Base-by-base conservation (phyloP, 2,888 invertebrate species). In the Drosophila demipolita region DNA sequence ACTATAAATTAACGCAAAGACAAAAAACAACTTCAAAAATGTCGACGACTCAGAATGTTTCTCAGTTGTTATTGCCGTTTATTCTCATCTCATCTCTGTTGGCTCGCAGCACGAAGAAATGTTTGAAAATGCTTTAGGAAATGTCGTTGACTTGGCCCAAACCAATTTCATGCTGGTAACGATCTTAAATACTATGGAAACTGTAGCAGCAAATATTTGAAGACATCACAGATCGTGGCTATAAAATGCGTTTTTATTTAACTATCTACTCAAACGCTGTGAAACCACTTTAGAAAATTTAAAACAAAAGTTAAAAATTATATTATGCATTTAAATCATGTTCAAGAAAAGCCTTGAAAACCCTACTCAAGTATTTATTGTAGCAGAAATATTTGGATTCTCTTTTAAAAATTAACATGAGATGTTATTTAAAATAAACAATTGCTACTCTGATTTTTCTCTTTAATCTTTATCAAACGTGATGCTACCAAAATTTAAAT, bases 1-100 rank as follows among this genome's bases (percentile, higher is more conserved):
- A 91, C 88, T 86, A 88, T 88, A 88, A 88, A 88, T 88, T 91
- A 88, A 91, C 89, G 79, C 91, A 91, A 80, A 87, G 87, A 91
- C 90, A 90, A 89, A 85, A 83, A 72, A 89, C 77, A 83, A 84
- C 80, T 70, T 76, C 64, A 73, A 78, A 87, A 85, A 82, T 72
- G 81, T 82, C 87, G 84, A 74, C 71, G 81, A 61, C 60, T 87
- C 84, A 87, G 82, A 82, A 87, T 83, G 83, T 83, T 82, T 80
- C 73, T 70, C 65, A 61, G 53, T 62, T 71, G 50, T 65, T 42
- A 33, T 57, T 52, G 32, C 36, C 38, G 40, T 23, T 52, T 60
- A 35, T 59, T 63, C 29, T 73, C 38, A 55, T 62, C 73, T 55
- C n/a, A 72, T 54, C 58, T 73, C 33, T 49, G 65, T 33, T 32